Conservation (phyloP, 23 tunicate species). For the Ciona savignyi region DNA sequence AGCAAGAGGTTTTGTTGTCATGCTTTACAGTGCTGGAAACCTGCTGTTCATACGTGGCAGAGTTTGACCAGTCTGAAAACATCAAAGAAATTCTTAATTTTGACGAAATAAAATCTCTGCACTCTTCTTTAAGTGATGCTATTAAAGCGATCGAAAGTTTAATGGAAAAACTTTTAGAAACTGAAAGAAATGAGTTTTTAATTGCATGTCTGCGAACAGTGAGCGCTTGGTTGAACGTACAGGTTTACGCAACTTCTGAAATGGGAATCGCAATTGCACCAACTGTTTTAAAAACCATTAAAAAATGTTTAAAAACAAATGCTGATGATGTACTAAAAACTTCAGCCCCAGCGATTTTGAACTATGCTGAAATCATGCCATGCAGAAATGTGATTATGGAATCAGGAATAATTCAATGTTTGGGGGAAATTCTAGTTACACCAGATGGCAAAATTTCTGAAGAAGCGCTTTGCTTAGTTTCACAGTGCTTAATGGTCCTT, state of each 20-base stretch:
- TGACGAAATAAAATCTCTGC: conserved; percentile 36
- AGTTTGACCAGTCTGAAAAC: conserved; percentile 39
- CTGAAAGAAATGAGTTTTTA: neutral
- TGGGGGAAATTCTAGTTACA: neutral
- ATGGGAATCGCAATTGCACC: conserved; percentile 16
- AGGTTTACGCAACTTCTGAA: conserved; percentile 28
- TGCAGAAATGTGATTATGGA: neutral
- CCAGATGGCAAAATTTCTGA: neutral
- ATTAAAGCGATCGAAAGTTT: conserved; percentile 10
- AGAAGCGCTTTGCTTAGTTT: conserved; percentile 3
- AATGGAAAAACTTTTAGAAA: neutral
- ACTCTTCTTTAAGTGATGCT: conserved; percentile 27
- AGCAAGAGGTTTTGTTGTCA: neutral
- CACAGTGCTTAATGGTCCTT: conserved; percentile 15
- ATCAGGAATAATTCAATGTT: neutral
- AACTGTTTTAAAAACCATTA: conserved; percentile 2
- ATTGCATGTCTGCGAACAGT: conserved; percentile 28
- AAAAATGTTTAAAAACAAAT: neutral
- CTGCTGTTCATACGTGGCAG: conserved; percentile 21
- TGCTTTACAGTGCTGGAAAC: neutral
- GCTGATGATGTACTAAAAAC: conserved; percentile 19
- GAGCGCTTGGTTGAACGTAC: conserved; percentile 55
- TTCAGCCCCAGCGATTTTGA: conserved; percentile 40
- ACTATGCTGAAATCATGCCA: conserved; percentile 15
- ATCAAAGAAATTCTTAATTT: conserved; percentile 21